These are phyloP conservation scores for Pithys albifrons DNA, from an alignment of 2,113 vertebrate species.

Conservation along the genomic window DNA sequence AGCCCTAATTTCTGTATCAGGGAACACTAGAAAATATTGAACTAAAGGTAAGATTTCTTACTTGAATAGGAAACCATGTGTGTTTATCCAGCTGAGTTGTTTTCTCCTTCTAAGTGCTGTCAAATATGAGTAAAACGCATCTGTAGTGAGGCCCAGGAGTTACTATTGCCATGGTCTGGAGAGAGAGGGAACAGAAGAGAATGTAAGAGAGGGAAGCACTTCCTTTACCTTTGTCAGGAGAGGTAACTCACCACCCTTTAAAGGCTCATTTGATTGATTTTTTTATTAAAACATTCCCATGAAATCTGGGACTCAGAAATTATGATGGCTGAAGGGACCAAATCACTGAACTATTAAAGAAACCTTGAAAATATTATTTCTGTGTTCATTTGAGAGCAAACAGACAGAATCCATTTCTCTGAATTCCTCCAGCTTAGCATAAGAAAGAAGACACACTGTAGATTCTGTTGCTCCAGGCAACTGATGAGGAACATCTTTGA, in stretches of 20 bases:
- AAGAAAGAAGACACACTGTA: background rate
- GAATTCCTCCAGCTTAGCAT: slow-evolving; percentile 19
- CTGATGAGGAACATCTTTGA: slow-evolving; percentile 38
- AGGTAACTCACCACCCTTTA: background rate
- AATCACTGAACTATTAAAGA: background rate
- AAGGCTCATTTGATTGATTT: background rate
- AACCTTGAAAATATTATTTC: slow-evolving; percentile 18
- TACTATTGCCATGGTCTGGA: background rate
- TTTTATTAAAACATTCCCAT: background rate
- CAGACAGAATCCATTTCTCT: background rate
- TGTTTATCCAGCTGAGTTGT: background rate
- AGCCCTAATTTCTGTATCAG: background rate
- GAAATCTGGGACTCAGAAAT: background rate
- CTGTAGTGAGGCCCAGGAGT: background rate
- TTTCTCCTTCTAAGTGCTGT: background rate
- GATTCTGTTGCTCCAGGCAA: slow-evolving; percentile 59
- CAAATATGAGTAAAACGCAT: background rate
- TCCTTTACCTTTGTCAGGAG: background rate
- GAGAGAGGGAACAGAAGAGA: background rate
- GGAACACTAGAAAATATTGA: background rate
- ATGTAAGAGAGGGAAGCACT: background rate
- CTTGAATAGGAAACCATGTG: background rate
- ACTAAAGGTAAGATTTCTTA: background rate
- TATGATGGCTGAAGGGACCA: background rate
- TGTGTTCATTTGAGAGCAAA: slow-evolving; percentile 34